phyloP scores from a whole-genome alignment of 1,140 invertebrate species.

The silkworm (Bombyx mori) region DNA sequence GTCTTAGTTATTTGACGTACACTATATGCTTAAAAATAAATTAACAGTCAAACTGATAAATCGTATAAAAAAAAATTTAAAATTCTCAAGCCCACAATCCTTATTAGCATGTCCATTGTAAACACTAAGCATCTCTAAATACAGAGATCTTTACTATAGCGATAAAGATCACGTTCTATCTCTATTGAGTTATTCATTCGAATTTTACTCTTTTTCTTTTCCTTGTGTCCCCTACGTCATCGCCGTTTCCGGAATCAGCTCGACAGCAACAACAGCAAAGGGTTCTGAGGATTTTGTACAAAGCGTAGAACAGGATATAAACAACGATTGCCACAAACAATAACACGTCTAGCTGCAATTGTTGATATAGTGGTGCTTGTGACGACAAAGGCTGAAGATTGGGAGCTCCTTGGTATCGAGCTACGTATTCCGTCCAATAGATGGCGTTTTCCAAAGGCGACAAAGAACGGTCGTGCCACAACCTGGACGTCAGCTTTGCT shows the following conservation, averaged over 20 bases:
- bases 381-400: conserved; percentile 61
- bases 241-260: conserved; percentile 15
- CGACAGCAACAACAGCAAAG: conserved; percentile 49
- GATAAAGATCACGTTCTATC: neutral
- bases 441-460: conserved; percentile 66
- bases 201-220: conserved; percentile 55
- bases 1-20: too few species aligned
- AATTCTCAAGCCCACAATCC: too few species aligned
- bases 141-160: neutral
- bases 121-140: neutral
- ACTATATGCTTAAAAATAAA: too few species aligned
- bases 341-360: conserved; percentile 75
- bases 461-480: conserved; percentile 68
- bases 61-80: too few species aligned
- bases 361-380: conserved; percentile 74
- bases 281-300: conserved; percentile 42
- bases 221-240: conserved; percentile 29
- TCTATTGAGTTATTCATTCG: conserved; percentile 26
- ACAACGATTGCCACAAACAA: conserved; percentile 48
- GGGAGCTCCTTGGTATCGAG: conserved; percentile 63
- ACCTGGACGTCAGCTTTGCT: conserved; percentile 55
- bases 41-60: too few species aligned
- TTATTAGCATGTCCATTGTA: too few species aligned
- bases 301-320: conserved; percentile 40
- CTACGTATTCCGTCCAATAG: conserved; percentile 73